A percentile compares a stretch with the other conserved stretches of the same genome.
phyloP scores from a whole-genome alignment of 1,140 invertebrate species.

The Drepana arcuata region DNA sequence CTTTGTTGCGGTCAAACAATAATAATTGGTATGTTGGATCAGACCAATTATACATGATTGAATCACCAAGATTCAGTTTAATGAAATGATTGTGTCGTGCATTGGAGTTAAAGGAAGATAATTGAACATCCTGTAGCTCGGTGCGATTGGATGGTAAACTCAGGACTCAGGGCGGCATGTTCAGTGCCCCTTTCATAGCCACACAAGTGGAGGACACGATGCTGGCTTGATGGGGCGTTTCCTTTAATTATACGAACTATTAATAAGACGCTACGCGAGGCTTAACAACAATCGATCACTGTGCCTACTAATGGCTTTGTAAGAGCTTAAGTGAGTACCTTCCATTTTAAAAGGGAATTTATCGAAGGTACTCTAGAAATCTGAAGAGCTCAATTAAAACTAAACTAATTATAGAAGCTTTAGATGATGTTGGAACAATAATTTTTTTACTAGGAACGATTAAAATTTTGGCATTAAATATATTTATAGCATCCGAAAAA shows the following conservation, averaged over 20 bases:
- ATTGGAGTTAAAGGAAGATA: constrained; percentile 64
- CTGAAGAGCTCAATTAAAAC: too few relatives aligned
- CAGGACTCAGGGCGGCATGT: too few relatives aligned
- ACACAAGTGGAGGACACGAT: constrained; percentile 30
- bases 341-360: background rate
- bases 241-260: constrained; percentile 66
- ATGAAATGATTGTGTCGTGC: constrained; percentile 66
- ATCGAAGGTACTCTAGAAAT: too few relatives aligned
- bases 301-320: constrained; percentile 24
- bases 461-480: too few relatives aligned
- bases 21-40: constrained; percentile 52
- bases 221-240: constrained; percentile 55
- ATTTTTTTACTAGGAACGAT: too few relatives aligned
- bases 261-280: constrained; percentile 48
- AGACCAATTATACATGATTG: constrained; percentile 48
- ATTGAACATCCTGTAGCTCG: constrained; percentile 65
- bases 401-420: too few relatives aligned
- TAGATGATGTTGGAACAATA: too few relatives aligned
- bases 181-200: constrained; percentile 50
- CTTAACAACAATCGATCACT: constrained; percentile 42
- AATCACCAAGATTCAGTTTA: constrained; percentile 53
- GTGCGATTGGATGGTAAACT: constrained; percentile 42
- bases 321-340: background rate
- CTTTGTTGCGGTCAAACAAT: too few relatives aligned
- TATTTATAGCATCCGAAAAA: constrained; percentile 5